Conservation (phyloP, 1,140 invertebrate genomes). For the Leucophenga varia region DNA sequence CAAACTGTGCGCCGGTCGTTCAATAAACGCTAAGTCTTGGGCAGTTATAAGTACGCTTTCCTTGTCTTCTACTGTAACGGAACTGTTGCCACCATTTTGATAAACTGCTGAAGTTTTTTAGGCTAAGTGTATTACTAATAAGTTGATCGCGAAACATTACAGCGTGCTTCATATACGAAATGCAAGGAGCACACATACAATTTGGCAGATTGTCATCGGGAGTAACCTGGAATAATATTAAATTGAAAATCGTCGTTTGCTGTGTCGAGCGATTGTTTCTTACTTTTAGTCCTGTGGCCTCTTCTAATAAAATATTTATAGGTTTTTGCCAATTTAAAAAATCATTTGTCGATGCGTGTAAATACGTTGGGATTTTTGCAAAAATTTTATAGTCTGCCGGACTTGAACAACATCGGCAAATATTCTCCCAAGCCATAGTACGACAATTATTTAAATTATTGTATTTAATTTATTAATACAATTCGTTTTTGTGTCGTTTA, state of each 20-base stretch:
- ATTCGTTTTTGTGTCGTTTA: no score
- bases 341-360: constrained; percentile 47
- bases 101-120: constrained; percentile 38
- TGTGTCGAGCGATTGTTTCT: background rate
- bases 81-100: constrained; percentile 23
- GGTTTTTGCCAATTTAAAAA: constrained; percentile 50
- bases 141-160: constrained; percentile 49
- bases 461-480: no score
- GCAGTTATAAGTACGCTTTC: constrained; percentile 34
- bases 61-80: constrained; percentile 21
- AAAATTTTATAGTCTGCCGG: constrained; percentile 51
- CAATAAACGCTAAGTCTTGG: constrained; percentile 31
- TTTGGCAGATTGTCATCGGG: constrained; percentile 40
- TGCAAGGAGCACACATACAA: constrained; percentile 46
- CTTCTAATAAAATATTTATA: constrained; percentile 41
- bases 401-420: constrained; percentile 48
- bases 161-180: constrained; percentile 52
- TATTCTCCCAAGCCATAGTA: constrained; percentile 42
- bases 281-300: constrained; percentile 48
- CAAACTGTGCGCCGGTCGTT: constrained; percentile 37
- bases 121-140: constrained; percentile 42
- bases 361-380: constrained; percentile 48
- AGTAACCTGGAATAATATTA: constrained; percentile 21
- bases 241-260: background rate
- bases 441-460: background rate